Base-by-base conservation (phyloP, 1,140 invertebrate genomes). In the Psix sp. region DNA sequence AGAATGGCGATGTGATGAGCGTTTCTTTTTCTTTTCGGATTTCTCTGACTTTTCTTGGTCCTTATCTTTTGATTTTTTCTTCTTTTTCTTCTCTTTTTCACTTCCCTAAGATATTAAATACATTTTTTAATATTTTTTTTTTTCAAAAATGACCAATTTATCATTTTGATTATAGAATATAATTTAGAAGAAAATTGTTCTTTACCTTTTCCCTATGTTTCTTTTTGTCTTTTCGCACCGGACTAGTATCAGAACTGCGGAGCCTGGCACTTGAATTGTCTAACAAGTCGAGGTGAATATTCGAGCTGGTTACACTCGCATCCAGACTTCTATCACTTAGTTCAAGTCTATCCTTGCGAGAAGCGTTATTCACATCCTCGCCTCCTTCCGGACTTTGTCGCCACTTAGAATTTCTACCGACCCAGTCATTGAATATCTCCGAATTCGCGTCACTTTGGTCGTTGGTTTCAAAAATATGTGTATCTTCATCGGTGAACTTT, bases 301-400 rank as follows among this genome's bases (percentile, higher is more conserved):
- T 90, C 0, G 89, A 90, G 48, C 88, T 89, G 6, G 88, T 89
- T 14, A 90, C 76, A 48, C 88, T 89, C 13, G 84, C 87, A 54
- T 89, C 87, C 13, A 86, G 68, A 57, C 87, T 88, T 66, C 89
- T 88, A 45, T 89, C 88, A 54, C 88, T 89, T 17, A 89, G 81
- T 70, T 89, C 88, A 31, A 88, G 71, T 80, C 82, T 88, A 74
- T 87, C 85, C 57, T 86, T 87, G 17, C 83, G 82, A 0, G 80
- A 80, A 42, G 82, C 86, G 14, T 81, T 88, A 13, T 86, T 86
- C 2, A 88, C 82, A 77, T 91, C 90, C 79, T 91, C 90, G 10
- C 90, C 90, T 38, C 90, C 90, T 80, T 91, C 90, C 0, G 90
- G 90, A 77, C 90, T 91, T 54, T 89, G 84, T 49, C 90, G 80